Percentiles rank a stretch among this genome's conserved stretches.
phyloP scores from a whole-genome alignment of 2,797 vertebrate species.

The Argya squamiceps region DNA sequence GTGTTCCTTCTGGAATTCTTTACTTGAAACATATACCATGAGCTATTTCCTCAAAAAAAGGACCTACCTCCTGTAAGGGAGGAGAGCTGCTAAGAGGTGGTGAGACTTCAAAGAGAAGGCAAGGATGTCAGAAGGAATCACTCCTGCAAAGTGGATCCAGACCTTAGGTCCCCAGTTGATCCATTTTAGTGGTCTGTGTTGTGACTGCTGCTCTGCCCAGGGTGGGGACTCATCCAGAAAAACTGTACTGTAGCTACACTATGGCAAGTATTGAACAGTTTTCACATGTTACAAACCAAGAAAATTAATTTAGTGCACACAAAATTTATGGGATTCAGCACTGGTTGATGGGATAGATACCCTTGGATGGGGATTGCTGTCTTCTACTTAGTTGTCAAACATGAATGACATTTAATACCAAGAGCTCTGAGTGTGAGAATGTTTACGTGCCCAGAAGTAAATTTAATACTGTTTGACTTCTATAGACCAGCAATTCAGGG shows the following conservation, averaged over 20 bases:
- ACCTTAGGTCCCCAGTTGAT: neutral
- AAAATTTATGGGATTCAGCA: neutral
- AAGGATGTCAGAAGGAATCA: neutral
- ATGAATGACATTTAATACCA: neutral
- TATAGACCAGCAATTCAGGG: neutral
- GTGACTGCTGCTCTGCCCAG: neutral
- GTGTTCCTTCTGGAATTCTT: neutral
- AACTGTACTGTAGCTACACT: neutral
- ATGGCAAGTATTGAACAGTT: neutral
- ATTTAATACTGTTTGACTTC: neutral
- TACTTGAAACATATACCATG: neutral
- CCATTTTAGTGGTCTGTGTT: neutral
- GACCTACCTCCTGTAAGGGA: neutral
- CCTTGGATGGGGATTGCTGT: neutral
- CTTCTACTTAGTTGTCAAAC: neutral
- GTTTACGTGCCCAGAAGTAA: neutral
- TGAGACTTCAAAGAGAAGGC: neutral
- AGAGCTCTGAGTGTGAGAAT: neutral
- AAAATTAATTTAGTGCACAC: neutral
- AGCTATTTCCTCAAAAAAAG: neutral
- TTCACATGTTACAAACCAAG: neutral
- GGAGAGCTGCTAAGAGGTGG: neutral
- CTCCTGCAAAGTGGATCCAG: neutral
- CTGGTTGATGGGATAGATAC: neutral
- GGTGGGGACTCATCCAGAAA: neutral